Evolutionary conservation across 2,888 invertebrate species (phyloP).

Genomic region (Drosophila parthenogenetica): DNA sequence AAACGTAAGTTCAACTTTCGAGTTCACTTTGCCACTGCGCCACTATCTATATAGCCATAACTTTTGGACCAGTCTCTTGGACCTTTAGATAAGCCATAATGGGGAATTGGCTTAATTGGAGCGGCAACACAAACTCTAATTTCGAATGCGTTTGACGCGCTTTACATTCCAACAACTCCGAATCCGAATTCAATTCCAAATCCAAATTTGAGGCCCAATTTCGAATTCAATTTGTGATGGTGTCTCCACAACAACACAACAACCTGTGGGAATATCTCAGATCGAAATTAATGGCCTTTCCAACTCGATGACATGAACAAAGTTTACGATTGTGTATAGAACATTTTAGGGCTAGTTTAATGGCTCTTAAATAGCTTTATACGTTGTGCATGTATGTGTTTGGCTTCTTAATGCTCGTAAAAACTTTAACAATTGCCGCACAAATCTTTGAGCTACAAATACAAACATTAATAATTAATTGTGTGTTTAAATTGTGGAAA

Average conservation of each 20-base stretch:
- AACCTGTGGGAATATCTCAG: conserved; percentile 40
- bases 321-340: conserved; percentile 40
- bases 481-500: not conserved
- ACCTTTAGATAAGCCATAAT: conserved; percentile 36
- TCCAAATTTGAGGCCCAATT: not conserved
- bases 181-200: conserved; percentile 4
- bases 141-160: conserved; percentile 68
- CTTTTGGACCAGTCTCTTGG: conserved; percentile 31
- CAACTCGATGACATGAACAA: conserved; percentile 23
- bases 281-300: conserved; percentile 24
- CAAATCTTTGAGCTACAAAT: not conserved
- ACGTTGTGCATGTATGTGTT: conserved; percentile 4
- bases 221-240: conserved; percentile 22
- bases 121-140: conserved; percentile 42
- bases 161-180: conserved; percentile 46
- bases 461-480: conserved; percentile 5
- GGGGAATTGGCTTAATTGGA: conserved; percentile 49
- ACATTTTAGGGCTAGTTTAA: conserved; percentile 52
- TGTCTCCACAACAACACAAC: conserved; percentile 31
- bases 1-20: conserved; percentile 58
- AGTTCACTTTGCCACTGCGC: conserved; percentile 36
- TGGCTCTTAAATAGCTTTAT: conserved; percentile 70
- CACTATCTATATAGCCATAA: conserved; percentile 54
- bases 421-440: conserved; percentile 32
- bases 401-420: conserved; percentile 52